Evolutionary conservation across 2,888 invertebrate genomes (phyloP), one percentile per base, ranked within the genome.

Genomic region (Leptogaster cylindrica): DNA sequence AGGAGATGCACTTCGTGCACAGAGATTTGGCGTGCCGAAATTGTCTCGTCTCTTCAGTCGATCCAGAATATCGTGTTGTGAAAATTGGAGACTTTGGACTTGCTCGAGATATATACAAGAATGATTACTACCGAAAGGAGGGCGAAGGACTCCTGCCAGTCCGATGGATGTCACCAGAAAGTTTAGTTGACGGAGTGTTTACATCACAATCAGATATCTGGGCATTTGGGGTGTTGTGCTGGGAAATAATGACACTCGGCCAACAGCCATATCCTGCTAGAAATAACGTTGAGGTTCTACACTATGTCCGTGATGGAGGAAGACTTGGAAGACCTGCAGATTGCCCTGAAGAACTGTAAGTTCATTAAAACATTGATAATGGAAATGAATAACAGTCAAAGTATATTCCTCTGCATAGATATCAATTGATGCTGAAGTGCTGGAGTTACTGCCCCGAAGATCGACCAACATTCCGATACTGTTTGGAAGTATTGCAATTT

Each of bases 81-180:
- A 85, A 94, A 66, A 89, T 94, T 10, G 97, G 97, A 0, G 98
- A 98, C 81, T 98, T 98, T 79, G 98, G 98, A 0, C 84, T 99
- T 6, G 97, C 98, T 0, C 84, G 98, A 70, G 97, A 98, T 79
- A 94, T 98, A 71, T 97, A 97, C 81, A 94, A 95, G 79, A 96
- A 93, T 76, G 97, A 98, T 79, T 99, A 98, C 77, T 99, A 98
- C 77, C 86, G 97, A 71, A 97, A 97, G 80, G 95, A 95, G 81
- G 92, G 93, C 1, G 90, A 90, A 83, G 89, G 96, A 1, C 82
- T 97, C 48, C 80, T 98, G 58, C 98, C 97, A 1, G 95, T 98
- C 0, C 85, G 97, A 39, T 98, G 98, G 98, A 97, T 99, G 97
- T 91, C 97, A 0, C 97, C 97, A 1, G 99, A 99, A 81, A 95